These are phyloP conservation scores for Yoshiicerus persimilis DNA, from an alignment of 1,140 invertebrate species.

Conservation along the genomic window DNA sequence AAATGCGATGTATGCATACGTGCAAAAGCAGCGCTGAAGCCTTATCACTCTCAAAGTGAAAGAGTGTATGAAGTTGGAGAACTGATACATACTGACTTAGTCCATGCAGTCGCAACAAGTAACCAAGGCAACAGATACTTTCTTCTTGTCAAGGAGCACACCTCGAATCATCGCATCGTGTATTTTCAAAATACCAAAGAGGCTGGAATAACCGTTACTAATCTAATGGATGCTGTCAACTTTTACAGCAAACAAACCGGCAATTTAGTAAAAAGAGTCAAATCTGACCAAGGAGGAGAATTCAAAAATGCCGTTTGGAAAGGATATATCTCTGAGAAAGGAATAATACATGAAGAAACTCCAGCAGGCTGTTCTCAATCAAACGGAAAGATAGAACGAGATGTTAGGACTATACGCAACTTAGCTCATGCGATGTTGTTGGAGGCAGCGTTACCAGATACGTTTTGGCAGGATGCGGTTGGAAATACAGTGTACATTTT, in stretches of 20 bases:
- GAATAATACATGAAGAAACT: slow-evolving; percentile 11
- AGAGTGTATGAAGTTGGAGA: neutral
- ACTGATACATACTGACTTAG: neutral
- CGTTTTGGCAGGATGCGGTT: slow-evolving; percentile 56
- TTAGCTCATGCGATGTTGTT: slow-evolving; percentile 53
- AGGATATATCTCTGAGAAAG: neutral
- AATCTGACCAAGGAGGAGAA: neutral
- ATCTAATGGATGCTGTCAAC: neutral
- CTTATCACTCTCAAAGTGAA: neutral
- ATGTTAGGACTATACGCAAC: slow-evolving; percentile 54
- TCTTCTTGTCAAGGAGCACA: neutral
- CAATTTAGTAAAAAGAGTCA: neutral
- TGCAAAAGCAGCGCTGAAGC: neutral
- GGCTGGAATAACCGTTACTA: neutral
- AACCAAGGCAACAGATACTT: neutral
- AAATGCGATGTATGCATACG: neutral
- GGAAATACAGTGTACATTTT: slow-evolving; percentile 53
- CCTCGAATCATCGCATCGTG: neutral
- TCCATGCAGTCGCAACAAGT: neutral
- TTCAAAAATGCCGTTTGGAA: neutral
- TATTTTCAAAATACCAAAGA: neutral
- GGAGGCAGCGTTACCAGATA: slow-evolving; percentile 50
- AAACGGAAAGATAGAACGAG: slow-evolving; percentile 55
- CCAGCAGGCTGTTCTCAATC: slow-evolving; percentile 50
- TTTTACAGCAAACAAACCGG: neutral